A percentile compares a stretch with the other conserved stretches of the same genome.
These are phyloP conservation scores for Conus ventricosus DNA, from an alignment of 1,140 invertebrate genomes.

Conservation along the genomic window DNA sequence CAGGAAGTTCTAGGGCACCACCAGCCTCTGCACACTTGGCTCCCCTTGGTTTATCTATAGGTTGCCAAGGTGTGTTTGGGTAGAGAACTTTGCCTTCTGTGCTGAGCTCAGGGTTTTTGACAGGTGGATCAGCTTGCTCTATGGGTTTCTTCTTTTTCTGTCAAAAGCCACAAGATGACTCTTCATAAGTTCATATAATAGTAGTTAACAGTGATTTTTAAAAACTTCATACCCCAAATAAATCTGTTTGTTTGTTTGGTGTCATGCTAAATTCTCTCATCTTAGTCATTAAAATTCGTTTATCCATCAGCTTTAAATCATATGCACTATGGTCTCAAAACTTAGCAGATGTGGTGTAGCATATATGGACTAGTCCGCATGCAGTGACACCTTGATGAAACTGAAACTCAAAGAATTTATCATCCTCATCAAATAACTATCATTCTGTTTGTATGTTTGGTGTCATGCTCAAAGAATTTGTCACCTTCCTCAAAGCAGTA, in stretches of 20 bases:
- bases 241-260: neutral
- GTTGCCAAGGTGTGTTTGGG: constrained; percentile 11
- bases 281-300: neutral
- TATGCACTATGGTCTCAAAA: too few relatives aligned
- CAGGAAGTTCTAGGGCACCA: neutral
- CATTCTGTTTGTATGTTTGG: too few relatives aligned
- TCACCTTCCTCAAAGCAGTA: too few relatives aligned
- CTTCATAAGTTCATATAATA: neutral
- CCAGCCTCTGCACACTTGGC: neutral
- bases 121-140: neutral
- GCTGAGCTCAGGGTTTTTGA: neutral
- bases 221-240: too few relatives aligned
- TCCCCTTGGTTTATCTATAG: neutral
- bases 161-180: neutral
- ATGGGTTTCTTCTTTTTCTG: neutral
- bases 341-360: too few relatives aligned
- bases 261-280: neutral
- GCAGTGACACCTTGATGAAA: too few relatives aligned
- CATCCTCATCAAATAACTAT: too few relatives aligned
- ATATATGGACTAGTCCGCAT: too few relatives aligned
- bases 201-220: neutral
- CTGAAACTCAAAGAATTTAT: too few relatives aligned
- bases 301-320: too few relatives aligned
- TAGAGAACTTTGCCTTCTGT: neutral
- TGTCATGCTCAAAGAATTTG: too few relatives aligned